These are phyloP conservation scores for Phenganax stokvisi DNA, from an alignment of 92 coral and sea anemone genomes.

Conservation along the genomic window DNA sequence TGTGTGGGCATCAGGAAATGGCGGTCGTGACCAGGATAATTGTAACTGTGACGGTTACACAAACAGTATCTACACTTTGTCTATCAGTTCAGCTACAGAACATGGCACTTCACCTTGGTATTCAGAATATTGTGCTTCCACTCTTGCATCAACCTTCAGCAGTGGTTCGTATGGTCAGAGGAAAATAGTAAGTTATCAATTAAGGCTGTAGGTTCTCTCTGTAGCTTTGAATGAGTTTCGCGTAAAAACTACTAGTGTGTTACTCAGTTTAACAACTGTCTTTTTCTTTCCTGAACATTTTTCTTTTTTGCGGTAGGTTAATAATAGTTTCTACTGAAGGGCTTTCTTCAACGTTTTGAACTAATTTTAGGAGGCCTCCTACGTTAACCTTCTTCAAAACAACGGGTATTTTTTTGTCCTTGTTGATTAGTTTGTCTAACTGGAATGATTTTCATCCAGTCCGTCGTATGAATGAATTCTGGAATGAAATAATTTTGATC, in stretches of 20 bases:
- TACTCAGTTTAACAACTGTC: too few relatives aligned
- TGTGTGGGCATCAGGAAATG: slow-evolving; percentile 97
- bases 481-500: too few relatives aligned
- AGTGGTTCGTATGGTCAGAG: slow-evolving; percentile 62
- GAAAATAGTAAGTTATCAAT: slow-evolving; percentile 58
- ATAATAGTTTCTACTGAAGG: too few relatives aligned
- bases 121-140: slow-evolving; percentile 85
- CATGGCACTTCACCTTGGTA: slow-evolving; percentile 94
- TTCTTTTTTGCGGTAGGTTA: too few relatives aligned
- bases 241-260: background rate
- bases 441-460: too few relatives aligned
- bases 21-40: slow-evolving; percentile 78
- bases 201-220: background rate
- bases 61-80: slow-evolving; percentile 83
- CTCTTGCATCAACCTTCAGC: slow-evolving; percentile 91
- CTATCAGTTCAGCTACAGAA: slow-evolving; percentile 91
- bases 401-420: too few relatives aligned
- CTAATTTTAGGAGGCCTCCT: too few relatives aligned
- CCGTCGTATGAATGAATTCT: too few relatives aligned
- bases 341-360: too few relatives aligned
- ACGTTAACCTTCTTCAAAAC: too few relatives aligned
- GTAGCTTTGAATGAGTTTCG: background rate
- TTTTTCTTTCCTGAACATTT: too few relatives aligned
- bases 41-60: slow-evolving; percentile 98
- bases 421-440: too few relatives aligned